Evolutionary conservation across 2,113 vertebrate species (phyloP), one percentile per base, ranked within the genome.

Genomic region (Tricholaema leucomelas): DNA sequence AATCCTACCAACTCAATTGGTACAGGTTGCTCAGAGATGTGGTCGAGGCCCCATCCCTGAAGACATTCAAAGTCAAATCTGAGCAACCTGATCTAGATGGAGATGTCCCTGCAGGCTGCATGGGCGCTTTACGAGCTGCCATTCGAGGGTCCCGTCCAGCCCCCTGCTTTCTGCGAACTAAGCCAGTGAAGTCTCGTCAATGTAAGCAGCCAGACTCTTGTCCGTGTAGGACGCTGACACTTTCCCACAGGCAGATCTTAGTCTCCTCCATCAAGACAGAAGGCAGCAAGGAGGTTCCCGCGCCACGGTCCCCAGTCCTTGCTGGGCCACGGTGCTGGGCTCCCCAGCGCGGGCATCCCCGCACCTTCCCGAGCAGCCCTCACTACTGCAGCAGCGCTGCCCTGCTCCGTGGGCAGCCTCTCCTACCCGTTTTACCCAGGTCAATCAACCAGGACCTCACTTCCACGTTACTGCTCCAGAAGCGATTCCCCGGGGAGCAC

Each of bases 181-280:
- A 56, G 5, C 23, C 72, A 20, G 31, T 6, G 3, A 13, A 54
- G 23, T 27, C 55, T 25, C 9, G 4, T 8, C 12, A 64, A 44
- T 14, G 46, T 12, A 35, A 28, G 31, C 13, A 12, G 15, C 7
- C 27, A 8, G 16, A 7, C 64, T 42, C 1, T 9, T 16, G 30
- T 30, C 28, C 15, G 3, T 12, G 13, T 23, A 10, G 20, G 21
- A 40, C 15, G 33, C 25, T 8, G 60, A 15, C 3, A 3, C 67
- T 5, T 15, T 33, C 27, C 40, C 20, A 8, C 17, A 31, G 24
- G 38, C 3, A 38, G 50, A 16, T 23, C 35, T 23, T 31, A 3
- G 44, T 6, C 20, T 30, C 25, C 59, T 2, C 1, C 0, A 8
- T 8, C 36, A 8, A 12, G 3, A 10, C 31, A 36, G 52, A 55